Evolutionary conservation across 1,140 invertebrate species (phyloP).

Genomic region (Ceratina australensis): DNA sequence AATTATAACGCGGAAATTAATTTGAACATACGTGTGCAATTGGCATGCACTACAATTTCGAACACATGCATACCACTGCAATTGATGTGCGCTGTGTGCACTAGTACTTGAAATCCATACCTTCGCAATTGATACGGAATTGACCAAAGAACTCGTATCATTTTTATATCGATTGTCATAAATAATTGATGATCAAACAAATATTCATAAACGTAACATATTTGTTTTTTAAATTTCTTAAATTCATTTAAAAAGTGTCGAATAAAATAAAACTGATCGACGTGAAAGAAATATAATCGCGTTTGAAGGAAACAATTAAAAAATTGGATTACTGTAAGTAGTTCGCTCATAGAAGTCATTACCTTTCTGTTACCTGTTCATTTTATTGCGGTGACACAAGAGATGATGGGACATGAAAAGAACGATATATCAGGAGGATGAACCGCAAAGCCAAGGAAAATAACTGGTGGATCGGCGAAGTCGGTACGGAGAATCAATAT

Average conservation of each 20-base stretch:
- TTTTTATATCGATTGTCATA: not conserved
- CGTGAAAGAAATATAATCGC: not conserved
- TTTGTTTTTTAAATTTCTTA: not conserved
- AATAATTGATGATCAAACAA: not conserved
- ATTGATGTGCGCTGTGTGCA: no score
- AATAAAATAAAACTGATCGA: not conserved
- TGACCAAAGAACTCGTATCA: no score
- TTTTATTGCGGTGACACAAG: not conserved
- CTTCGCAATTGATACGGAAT: no score
- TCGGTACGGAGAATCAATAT: constrained; percentile 63
- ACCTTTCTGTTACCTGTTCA: not conserved
- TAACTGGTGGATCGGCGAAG: constrained; percentile 46
- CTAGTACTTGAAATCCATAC: no score
- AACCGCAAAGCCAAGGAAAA: constrained; percentile 37
- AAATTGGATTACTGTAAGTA: constrained; percentile 8
- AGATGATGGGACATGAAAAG: not conserved
- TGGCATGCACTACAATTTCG: not conserved
- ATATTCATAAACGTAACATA: not conserved
- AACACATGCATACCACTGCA: not conserved
- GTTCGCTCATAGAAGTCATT: not conserved
- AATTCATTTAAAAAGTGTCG: not conserved
- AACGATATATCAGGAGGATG: constrained; percentile 34
- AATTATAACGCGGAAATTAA: constrained; percentile 11
- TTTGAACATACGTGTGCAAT: no score
- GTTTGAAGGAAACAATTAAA: not conserved